Evolutionary conservation across 2,113 vertebrate genomes (phyloP), one percentile per base, ranked within the genome.

Genomic region (Hippopotamus amphibius): DNA sequence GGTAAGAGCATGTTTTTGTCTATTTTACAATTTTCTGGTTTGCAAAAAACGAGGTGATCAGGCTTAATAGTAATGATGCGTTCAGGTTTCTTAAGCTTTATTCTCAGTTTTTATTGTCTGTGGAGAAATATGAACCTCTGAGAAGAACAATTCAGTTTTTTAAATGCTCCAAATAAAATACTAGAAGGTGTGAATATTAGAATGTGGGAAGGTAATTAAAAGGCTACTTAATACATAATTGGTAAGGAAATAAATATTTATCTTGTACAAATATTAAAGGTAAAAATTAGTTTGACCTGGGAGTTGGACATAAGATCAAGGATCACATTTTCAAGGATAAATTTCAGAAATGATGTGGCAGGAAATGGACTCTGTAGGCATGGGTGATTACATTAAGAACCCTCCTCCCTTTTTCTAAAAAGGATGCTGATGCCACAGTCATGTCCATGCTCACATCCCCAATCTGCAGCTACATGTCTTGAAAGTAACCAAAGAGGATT

Each of bases 161-260:
- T 61, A 16, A 91, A 86, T 77, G n/a, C 8, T 97, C 22, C 50
- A 77, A 96, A 90, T 88, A 95, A 53, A 57, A 69, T 65, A 71
- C 43, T 61, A 72, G n/a, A 89, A 83, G 96, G 13, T 88, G 12
- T 77, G 30, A 79, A 50, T 86, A 83, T 90, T 95, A 83, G 26
- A 89, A 81, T 30, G 22, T 89, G 9, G 59, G 12, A 81, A 84
- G 63, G 82, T 48, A 96, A 55, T 90, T 61, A 76, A 91, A 93
- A 72, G 53, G 13, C 33, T 88, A 71, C 46, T 93, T 69, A 76
- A 48, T 93, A 33, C 63, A 30, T 69, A 95, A 65, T 82, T 80
- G 68, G 84, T 65, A 65, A 91, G 30, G 48, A 95, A 85, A 46
- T 83, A 92, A 90, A 91, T 76, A 74, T 30, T 86, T 96, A 81